Percentiles rank a stretch among this genome's conserved stretches.
Evolutionary conservation across 2,113 vertebrate genomes (phyloP).

Genomic region (Paradoxurus hermaphroditus): DNA sequence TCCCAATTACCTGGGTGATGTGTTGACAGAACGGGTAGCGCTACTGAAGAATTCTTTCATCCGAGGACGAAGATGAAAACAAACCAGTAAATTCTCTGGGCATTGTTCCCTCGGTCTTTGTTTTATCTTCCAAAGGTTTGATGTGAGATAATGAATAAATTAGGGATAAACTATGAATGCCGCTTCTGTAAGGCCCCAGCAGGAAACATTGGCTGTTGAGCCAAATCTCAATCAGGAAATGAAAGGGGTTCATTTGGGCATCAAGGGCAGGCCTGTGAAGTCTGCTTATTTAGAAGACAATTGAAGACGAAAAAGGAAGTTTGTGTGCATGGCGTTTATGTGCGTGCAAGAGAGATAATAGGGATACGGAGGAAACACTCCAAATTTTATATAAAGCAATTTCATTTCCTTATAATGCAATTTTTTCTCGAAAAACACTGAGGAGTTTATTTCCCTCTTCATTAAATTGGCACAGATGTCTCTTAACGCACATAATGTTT

Average conservation of each 20-base stretch:
- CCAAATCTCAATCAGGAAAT: slow-evolving; percentile 72
- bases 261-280: slow-evolving; percentile 55
- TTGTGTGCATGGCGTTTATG: background rate
- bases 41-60: slow-evolving; percentile 65
- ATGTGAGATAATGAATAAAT: slow-evolving; percentile 76
- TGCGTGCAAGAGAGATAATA: background rate
- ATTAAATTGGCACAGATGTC: background rate
- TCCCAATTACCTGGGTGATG: slow-evolving; percentile 69
- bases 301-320: slow-evolving; percentile 39
- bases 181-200: slow-evolving; percentile 68
- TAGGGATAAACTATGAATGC: slow-evolving; percentile 74
- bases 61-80: slow-evolving; percentile 55
- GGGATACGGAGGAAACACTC: background rate
- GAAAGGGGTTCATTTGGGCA: slow-evolving; percentile 64
- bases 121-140: slow-evolving; percentile 71
- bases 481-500: background rate
- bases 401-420: background rate
- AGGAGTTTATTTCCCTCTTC: background rate
- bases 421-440: background rate
- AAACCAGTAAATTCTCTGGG: background rate
- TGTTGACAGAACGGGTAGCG: background rate
- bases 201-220: slow-evolving; percentile 56
- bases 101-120: slow-evolving; percentile 61
- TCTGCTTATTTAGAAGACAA: slow-evolving; percentile 49
- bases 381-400: background rate